phyloP scores from a whole-genome alignment of 2,113 vertebrate species.

The Bubo blakistoni region DNA sequence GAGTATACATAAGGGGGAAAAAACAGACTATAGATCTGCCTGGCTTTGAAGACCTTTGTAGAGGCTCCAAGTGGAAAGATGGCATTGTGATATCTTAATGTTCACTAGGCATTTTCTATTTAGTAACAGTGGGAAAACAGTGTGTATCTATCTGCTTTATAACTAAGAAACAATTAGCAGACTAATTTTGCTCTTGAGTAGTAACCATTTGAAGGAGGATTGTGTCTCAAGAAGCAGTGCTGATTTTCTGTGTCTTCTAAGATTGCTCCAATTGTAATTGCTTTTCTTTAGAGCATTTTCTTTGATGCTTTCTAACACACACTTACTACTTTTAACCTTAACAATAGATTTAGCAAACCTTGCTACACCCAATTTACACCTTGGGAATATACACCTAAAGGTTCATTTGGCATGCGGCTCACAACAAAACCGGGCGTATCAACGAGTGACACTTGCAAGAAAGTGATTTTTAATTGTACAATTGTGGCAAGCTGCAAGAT shows the following conservation, averaged over 20 bases:
- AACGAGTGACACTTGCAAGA: not conserved
- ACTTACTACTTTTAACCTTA: constrained; percentile 35
- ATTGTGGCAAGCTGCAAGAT: not conserved
- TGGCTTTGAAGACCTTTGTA: not conserved
- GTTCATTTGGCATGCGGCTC: not conserved
- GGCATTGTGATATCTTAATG: not conserved
- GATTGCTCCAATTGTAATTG: not conserved
- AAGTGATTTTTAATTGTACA: not conserved
- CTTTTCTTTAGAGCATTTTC: not conserved
- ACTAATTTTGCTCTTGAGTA: not conserved
- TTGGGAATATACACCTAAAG: not conserved
- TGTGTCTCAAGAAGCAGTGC: not conserved
- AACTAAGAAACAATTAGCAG: not conserved
- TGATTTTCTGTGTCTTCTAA: not conserved
- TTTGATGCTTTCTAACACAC: constrained; percentile 36
- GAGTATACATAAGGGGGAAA: not conserved
- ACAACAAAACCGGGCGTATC: not conserved
- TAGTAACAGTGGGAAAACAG: not conserved
- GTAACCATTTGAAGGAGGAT: not conserved
- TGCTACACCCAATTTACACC: not conserved
- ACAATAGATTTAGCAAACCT: not conserved
- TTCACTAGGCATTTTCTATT: not conserved
- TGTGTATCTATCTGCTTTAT: not conserved
- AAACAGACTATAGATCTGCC: not conserved
- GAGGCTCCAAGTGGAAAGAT: not conserved